Percentiles rank a stretch among this genome's conserved stretches.
Conservation (phyloP, 53 echinoderm and acorn worm species). For the Antedon mediterranea region DNA sequence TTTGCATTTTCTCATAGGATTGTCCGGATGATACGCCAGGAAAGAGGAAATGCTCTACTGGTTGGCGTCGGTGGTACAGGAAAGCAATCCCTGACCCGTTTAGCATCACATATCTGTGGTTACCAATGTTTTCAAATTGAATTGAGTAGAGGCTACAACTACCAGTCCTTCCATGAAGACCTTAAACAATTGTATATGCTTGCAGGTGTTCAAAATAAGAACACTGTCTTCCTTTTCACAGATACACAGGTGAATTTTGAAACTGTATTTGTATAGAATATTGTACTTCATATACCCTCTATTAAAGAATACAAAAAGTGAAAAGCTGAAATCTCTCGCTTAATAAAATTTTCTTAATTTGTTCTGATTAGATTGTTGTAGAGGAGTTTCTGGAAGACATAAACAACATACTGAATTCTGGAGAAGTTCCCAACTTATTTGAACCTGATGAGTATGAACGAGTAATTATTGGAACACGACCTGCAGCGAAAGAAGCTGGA, state of each 20-base stretch:
- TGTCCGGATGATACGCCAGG: slow-evolving; percentile 95
- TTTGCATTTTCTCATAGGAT: too few species aligned
- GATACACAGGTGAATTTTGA: slow-evolving; percentile 69
- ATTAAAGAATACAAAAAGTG: too few species aligned
- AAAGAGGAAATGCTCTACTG: slow-evolving; percentile 89
- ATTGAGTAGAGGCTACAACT: slow-evolving; percentile 66
- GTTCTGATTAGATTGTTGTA: slow-evolving; percentile 59
- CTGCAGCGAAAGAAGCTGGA: slow-evolving; percentile 79
- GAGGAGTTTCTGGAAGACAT: slow-evolving; percentile 97
- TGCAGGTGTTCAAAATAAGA: slow-evolving; percentile 75
- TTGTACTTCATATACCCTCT: too few species aligned
- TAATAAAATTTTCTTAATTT: too few species aligned
- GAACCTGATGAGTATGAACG: slow-evolving; percentile 89
- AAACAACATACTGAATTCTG: slow-evolving; percentile 99
- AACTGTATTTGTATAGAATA: too few species aligned
- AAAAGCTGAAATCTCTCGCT: too few species aligned
- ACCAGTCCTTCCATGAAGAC: slow-evolving; percentile 86
- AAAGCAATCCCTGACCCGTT: slow-evolving; percentile 83
- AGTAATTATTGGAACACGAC: slow-evolving; percentile 72
- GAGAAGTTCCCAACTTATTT: slow-evolving; percentile 92
- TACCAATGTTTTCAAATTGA: slow-evolving; percentile 98
- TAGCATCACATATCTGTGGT: slow-evolving; percentile 87
- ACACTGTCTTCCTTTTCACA: slow-evolving; percentile 96
- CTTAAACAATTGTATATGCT: slow-evolving; percentile 79
- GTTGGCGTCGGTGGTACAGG: slow-evolving; percentile 97